phyloP scores from a whole-genome alignment of 2,888 invertebrate genomes.

The Matsumyia berberina region DNA sequence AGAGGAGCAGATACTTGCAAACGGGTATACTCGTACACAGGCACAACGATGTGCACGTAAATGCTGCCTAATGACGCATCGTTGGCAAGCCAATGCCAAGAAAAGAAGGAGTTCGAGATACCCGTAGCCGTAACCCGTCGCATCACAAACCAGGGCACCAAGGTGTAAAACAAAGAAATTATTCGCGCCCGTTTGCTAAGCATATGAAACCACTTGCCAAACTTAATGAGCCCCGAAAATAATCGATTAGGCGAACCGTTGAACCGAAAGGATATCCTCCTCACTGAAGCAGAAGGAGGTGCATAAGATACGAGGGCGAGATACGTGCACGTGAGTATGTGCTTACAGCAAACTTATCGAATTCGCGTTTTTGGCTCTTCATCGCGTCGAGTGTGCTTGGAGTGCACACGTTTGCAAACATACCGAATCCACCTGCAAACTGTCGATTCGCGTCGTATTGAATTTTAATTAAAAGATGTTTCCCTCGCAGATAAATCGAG shows the following conservation, averaged over 20 bases:
- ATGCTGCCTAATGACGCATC: slow-evolving; percentile 59
- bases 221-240: slow-evolving; percentile 74
- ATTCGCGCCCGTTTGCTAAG: slow-evolving; percentile 73
- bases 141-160: slow-evolving; percentile 6
- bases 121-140: background rate
- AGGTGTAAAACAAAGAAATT: slow-evolving; percentile 76
- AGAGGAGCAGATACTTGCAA: background rate
- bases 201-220: slow-evolving; percentile 75
- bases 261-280: slow-evolving; percentile 73
- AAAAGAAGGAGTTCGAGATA: slow-evolving; percentile 12
- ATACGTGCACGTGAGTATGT: slow-evolving; percentile 57
- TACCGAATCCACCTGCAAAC: slow-evolving; percentile 68
- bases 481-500: slow-evolving; percentile 63
- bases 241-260: slow-evolving; percentile 75
- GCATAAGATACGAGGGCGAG: slow-evolving; percentile 61
- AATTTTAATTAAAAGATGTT: slow-evolving; percentile 76
- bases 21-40: slow-evolving; percentile 25
- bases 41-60: slow-evolving; percentile 57
- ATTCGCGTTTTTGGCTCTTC: slow-evolving; percentile 44
- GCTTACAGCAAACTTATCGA: slow-evolving; percentile 50
- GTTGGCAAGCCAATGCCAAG: slow-evolving; percentile 45
- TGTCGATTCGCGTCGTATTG: slow-evolving; percentile 72
- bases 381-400: slow-evolving; percentile 46
- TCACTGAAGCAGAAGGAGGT: slow-evolving; percentile 73
- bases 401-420: slow-evolving; percentile 63